phyloP scores from a whole-genome alignment of 1,140 invertebrate genomes.

The Akabosia matsudoensis region DNA sequence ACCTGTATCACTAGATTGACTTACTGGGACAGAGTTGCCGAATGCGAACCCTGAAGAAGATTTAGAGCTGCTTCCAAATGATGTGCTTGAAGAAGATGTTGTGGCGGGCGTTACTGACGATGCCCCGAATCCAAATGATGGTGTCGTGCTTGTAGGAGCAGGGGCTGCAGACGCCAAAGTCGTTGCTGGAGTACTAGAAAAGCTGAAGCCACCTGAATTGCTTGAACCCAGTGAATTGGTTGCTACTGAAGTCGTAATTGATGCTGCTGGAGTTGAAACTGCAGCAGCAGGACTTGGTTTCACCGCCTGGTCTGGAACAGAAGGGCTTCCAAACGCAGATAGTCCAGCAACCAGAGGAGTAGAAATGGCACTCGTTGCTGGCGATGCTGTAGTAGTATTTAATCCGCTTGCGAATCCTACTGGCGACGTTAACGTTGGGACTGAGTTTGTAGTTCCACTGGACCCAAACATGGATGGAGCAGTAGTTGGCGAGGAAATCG shows the following conservation, averaged over 20 bases:
- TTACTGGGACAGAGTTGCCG: no score
- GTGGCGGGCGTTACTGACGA: no score
- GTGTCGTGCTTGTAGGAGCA: neutral
- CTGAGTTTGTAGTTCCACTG: neutral
- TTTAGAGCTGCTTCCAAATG: no score
- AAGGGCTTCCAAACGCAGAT: neutral
- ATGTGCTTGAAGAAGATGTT: neutral
- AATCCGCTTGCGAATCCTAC: neutral
- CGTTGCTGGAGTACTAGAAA: neutral
- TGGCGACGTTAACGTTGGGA: neutral
- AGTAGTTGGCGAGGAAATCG: neutral
- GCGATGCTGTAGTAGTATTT: no score
- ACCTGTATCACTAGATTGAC: no score
- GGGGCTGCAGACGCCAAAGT: neutral
- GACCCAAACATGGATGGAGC: no score
- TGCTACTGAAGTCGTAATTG: neutral
- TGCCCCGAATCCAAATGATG: no score
- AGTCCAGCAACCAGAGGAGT: neutral
- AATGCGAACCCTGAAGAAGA: no score
- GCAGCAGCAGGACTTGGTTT: no score
- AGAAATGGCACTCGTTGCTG: neutral
- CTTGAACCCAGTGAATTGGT: neutral
- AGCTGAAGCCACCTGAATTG: conserved; percentile 13
- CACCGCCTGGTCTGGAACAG: neutral
- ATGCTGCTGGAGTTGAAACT: neutral